Conservation (phyloP, 1,140 invertebrate species). For the Caerostris darwini region DNA sequence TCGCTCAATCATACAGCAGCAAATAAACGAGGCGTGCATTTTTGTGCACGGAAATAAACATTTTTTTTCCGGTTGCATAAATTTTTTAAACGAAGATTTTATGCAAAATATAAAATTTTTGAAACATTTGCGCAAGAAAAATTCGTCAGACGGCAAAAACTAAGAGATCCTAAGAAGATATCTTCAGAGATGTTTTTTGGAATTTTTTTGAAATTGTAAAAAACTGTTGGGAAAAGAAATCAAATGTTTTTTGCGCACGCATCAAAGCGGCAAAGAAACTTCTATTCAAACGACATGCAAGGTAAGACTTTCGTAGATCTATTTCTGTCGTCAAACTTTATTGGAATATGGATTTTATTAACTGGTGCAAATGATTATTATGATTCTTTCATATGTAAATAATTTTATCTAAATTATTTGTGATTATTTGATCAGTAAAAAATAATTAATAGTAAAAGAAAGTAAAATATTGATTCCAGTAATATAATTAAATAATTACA, state of each 20-base stretch:
- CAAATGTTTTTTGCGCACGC: conserved; percentile 63
- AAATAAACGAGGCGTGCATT: not conserved
- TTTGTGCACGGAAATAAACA: conserved; percentile 2
- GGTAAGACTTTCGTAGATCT: conserved; percentile 4
- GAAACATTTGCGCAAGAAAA: not conserved
- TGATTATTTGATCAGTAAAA: no score
- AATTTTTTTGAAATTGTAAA: conserved; percentile 17
- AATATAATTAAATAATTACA: no score
- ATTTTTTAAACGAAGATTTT: conserved; percentile 9
- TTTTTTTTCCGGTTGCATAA: not conserved
- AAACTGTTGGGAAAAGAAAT: conserved; percentile 21
- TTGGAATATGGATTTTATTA: not conserved
- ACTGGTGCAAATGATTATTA: no score
- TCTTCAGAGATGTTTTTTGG: no score
- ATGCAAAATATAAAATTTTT: not conserved
- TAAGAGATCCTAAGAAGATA: no score
- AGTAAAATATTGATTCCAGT: no score
- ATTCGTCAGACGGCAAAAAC: not conserved
- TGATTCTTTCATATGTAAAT: no score
- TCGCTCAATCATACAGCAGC: not conserved
- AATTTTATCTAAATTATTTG: no score
- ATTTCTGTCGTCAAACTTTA: not conserved
- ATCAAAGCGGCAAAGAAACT: conserved; percentile 50
- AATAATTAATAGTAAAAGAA: no score
- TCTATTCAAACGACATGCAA: conserved; percentile 51